phyloP scores from a whole-genome alignment of 2,797 vertebrate genomes.

The Podarcis siculus region DNA sequence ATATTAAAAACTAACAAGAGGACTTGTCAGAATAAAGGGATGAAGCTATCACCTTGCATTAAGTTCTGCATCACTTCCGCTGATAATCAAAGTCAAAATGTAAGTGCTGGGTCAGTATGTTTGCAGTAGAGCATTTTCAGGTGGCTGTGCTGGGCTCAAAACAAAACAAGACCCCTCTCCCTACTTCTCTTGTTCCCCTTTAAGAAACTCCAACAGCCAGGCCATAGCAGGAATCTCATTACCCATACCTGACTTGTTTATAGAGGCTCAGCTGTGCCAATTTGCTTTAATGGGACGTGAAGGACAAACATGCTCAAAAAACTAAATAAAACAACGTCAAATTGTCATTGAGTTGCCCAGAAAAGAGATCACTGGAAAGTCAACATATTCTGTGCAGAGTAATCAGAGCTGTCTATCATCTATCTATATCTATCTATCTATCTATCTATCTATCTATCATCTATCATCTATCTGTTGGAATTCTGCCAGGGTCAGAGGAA shows the following conservation, averaged over 20 bases:
- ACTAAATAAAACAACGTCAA: background rate
- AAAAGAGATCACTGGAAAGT: background rate
- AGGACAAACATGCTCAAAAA: background rate
- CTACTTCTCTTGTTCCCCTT: background rate
- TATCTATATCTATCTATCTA: no score
- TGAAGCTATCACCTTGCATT: no score
- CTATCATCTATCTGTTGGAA: no score
- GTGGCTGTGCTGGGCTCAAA: background rate
- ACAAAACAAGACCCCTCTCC: background rate
- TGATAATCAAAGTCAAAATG: background rate
- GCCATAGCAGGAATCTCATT: conserved; percentile 3
- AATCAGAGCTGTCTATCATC: background rate
- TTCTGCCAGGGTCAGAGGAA: no score
- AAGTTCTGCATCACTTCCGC: no score
- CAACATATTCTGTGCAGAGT: background rate
- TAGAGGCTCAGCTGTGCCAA: background rate
- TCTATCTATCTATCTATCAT: no score
- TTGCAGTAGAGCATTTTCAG: background rate
- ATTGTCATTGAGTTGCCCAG: background rate
- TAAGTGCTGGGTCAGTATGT: background rate
- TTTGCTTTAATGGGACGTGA: background rate
- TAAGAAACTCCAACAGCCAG: background rate
- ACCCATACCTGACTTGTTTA: background rate
- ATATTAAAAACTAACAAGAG: background rate
- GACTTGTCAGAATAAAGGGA: no score